Evolutionary conservation across 2,888 invertebrate genomes (phyloP).

Genomic region (Plutella xylostella): DNA sequence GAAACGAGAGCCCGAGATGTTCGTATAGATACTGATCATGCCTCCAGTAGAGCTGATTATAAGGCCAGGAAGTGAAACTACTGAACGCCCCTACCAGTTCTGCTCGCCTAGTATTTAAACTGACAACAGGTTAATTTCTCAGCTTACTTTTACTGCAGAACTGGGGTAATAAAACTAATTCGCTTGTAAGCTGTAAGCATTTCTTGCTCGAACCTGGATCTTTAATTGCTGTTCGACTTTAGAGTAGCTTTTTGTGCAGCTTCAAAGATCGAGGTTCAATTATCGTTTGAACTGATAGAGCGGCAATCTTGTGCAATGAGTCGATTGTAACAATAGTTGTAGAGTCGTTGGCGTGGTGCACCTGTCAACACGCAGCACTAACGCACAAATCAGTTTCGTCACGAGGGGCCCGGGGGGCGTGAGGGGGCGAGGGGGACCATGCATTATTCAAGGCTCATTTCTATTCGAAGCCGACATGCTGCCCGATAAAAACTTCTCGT

Average conservation of each 20-base stretch:
- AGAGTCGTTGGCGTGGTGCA: too few species aligned
- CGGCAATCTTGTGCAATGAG: too few species aligned
- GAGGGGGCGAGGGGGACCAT: slow-evolving; percentile 38
- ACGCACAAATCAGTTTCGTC: slow-evolving; percentile 47
- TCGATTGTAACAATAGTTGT: too few species aligned
- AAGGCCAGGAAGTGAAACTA: slow-evolving; percentile 37
- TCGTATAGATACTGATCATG: too few species aligned
- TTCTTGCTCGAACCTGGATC: too few species aligned
- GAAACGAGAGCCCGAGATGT: too few species aligned
- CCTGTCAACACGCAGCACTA: slow-evolving; percentile 17
- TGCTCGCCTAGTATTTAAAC: too few species aligned
- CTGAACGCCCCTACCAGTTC: slow-evolving; percentile 13
- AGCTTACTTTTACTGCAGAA: slow-evolving; percentile 9
- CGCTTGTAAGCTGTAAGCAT: not conserved
- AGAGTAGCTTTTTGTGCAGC: too few species aligned
- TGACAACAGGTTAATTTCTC: not conserved
- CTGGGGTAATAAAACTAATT: not conserved
- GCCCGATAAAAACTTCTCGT: slow-evolving; percentile 67
- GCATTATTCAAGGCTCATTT: slow-evolving; percentile 66
- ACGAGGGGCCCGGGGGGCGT: slow-evolving; percentile 23
- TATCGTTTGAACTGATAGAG: too few species aligned
- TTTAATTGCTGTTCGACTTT: too few species aligned
- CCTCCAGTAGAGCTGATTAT: too few species aligned
- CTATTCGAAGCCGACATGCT: slow-evolving; percentile 64
- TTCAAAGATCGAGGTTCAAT: too few species aligned